Evolutionary conservation across 2,113 vertebrate genomes (phyloP), one percentile per base, ranked within the genome.

Genomic region (Festucalex cinctus): DNA sequence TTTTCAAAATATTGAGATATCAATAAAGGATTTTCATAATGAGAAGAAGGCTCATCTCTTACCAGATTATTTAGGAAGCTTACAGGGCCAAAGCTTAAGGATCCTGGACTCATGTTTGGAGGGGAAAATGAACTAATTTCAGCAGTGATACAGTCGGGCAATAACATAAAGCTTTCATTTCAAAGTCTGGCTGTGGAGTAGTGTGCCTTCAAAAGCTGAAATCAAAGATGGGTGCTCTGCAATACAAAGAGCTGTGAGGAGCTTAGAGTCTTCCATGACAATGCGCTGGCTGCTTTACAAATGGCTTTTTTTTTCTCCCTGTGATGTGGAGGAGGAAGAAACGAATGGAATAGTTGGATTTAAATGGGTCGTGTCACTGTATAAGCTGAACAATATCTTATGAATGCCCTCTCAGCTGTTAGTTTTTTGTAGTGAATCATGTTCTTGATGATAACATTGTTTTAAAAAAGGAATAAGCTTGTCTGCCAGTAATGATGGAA

Each of bases 11-110:
- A 94, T 92, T 90, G 68, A 93, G 86, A 94, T 94, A 94, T 95
- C 94, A 94, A 93, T 94, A 86, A 77, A 74, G 78, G 83, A 93
- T 85, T 94, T 94, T 86, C 91, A 94, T 94, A 94, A 92, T 16
- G 84, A 73, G 81, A 78, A 67, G 44, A 64, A 35, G 68, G 77
- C 48, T 54, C 44, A 43, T 68, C 64, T 12, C 13, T 54, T 51
- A 44, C 44, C 44, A 35, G 75, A 76, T 80, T 72, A 76, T 70
- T 77, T 49, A 63, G 64, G 41, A 48, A 43, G 13, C 20, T 74
- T 60, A 66, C 6, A 2, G 32, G 54, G 26, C 44, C 48, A 54
- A 44, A 67, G 61, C 64, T 41, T 32, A 19, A 53, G 64, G 51
- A 58, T 63, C 35, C 49, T 12, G 36, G 74, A 9, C 26, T n/a